These are phyloP conservation scores for Sitta carolinensis DNA, from an alignment of 2,797 vertebrate species.

Conservation along the genomic window DNA sequence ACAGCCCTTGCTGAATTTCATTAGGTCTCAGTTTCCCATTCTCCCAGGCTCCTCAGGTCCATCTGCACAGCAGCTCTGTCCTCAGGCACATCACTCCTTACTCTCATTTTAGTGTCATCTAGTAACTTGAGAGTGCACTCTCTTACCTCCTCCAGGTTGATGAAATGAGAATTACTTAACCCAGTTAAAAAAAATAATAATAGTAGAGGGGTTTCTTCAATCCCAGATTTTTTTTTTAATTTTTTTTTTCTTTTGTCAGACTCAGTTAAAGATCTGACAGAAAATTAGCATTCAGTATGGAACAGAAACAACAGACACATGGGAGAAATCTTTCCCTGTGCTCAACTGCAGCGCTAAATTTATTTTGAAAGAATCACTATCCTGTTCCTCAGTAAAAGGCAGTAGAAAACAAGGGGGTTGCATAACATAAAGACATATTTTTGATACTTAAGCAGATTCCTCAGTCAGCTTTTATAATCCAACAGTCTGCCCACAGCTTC, in stretches of 20 bases:
- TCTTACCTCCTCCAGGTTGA: background rate
- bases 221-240: background rate
- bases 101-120: background rate
- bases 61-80: background rate
- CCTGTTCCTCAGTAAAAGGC: background rate
- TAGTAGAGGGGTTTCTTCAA: background rate
- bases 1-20: background rate
- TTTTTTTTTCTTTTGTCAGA: background rate
- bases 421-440: background rate
- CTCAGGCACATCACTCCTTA: background rate
- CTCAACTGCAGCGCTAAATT: background rate
- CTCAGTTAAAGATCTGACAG: background rate
- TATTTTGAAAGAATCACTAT: background rate
- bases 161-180: background rate
- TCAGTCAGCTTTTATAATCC: background rate
- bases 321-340: background rate
- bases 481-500: background rate
- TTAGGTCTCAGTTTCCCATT: background rate
- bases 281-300: background rate
- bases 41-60: background rate
- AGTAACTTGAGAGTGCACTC: background rate
- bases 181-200: background rate
- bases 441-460: background rate
- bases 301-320: background rate
- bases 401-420: background rate